These are phyloP conservation scores for Coelopa frigida DNA, from an alignment of 1,140 invertebrate species.

Conservation along the genomic window DNA sequence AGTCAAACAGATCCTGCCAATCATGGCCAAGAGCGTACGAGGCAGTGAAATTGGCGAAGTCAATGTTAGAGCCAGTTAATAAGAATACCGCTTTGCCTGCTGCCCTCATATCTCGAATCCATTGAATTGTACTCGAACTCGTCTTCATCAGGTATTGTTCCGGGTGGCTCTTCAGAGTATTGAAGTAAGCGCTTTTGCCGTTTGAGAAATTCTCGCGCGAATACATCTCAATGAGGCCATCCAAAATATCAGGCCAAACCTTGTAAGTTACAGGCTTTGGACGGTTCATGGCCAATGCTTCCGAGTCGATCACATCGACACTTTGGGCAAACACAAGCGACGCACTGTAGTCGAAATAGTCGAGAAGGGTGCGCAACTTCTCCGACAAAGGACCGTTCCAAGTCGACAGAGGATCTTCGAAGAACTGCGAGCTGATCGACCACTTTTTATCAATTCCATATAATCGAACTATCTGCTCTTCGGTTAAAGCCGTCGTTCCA, in stretches of 20 bases:
- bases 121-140: conserved; percentile 52
- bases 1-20: conserved; percentile 68
- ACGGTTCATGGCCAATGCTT: neutral
- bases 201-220: conserved; percentile 53
- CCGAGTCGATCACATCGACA: conserved; percentile 60
- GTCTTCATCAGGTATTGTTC: conserved; percentile 58
- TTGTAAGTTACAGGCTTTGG: conserved; percentile 45
- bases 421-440: conserved; percentile 51
- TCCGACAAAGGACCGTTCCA: conserved; percentile 56
- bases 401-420: conserved; percentile 50
- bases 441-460: conserved; percentile 58
- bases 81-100: conserved; percentile 58
- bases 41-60: conserved; percentile 64
- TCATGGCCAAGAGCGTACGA: conserved; percentile 57
- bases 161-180: conserved; percentile 54
- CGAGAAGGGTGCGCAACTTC: conserved; percentile 60
- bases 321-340: conserved; percentile 62
- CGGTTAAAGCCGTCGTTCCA: conserved; percentile 56
- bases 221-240: conserved; percentile 57
- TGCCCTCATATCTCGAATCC: conserved; percentile 52
- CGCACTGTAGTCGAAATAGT: conserved; percentile 69
- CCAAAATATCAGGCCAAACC: conserved; percentile 61
- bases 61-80: conserved; percentile 70
- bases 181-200: conserved; percentile 56
- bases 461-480: conserved; percentile 51